Evolutionary conservation across 2,888 invertebrate genomes (phyloP), one percentile per base, ranked within the genome.

Genomic region (Agrotis ipsilon): DNA sequence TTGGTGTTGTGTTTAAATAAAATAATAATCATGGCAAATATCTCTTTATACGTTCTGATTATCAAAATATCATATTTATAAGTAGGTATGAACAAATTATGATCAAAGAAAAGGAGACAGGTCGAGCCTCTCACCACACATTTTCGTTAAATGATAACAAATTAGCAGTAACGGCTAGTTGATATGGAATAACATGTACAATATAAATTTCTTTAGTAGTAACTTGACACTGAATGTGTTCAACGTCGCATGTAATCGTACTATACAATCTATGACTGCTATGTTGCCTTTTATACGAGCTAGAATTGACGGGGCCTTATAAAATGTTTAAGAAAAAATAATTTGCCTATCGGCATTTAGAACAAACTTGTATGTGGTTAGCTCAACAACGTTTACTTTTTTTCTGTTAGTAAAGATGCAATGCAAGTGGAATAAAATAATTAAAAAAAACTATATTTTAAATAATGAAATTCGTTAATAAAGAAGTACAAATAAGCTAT

Each of bases 241-340:
- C 48, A 70, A 65, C 39, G 54, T 68, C 51, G 48, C 57, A 52
- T 59, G 45, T 68, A 52, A 69, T 68, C 46, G 24, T 72, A 71
- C 27, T 55, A 19, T 46, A 64, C 18, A 69, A 65, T 60, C 19
- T 68, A 58, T 48, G 66, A 70, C 70, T 77, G 73, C 66, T 58
- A 19, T 59, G 63, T 65, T 80, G 82, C 74, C 82, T 80, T 81
- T 62, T 62, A 60, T 52, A 65, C 48, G 55, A 61, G 75, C 66
- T 62, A 68, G 51, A 70, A 63, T 48, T 52, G 16, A 85, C 52
- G 86, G 68, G 83, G 86, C 86, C 86, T 86, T 86, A 85, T 68
- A 68, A 67, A 68, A 70, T 65, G 27, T 61, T 45, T 77, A 72
- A 52, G 43, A 54, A 51, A 68, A 72, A 76, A 61, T 43, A 39